phyloP scores from a whole-genome alignment of 2,113 vertebrate genomes.

The Charina bottae region DNA sequence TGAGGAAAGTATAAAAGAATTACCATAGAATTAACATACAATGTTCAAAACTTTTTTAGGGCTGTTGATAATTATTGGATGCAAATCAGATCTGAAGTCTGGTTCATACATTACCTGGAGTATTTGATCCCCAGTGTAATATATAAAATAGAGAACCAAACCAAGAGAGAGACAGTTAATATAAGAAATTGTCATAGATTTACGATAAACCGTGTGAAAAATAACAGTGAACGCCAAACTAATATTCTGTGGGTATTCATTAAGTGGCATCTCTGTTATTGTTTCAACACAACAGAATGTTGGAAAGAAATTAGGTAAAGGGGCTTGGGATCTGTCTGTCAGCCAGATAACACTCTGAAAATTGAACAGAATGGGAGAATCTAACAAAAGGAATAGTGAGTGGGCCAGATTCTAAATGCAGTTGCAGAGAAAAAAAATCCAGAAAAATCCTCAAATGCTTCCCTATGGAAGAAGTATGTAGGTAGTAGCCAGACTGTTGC shows the following conservation, averaged over 20 bases:
- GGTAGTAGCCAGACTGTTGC: not conserved
- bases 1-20: not conserved
- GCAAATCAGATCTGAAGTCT: not conserved
- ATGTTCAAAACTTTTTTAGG: not conserved
- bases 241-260: not conserved
- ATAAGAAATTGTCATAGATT: not conserved
- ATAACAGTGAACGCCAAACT: not conserved
- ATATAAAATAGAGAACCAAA: not conserved
- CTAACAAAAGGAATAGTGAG: not conserved
- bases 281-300: not conserved
- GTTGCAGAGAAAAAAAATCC: not conserved
- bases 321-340: not conserved
- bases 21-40: not conserved
- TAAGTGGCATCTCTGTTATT: not conserved
- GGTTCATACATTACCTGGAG: not conserved
- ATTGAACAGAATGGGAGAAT: not conserved
- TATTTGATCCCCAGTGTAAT: not conserved
- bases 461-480: not conserved
- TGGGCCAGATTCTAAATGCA: not conserved
- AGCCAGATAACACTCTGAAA: not conserved
- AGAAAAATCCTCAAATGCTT: not conserved
- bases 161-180: not conserved
- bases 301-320: not conserved
- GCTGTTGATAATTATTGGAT: not conserved
- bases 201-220: not conserved